Percentiles rank a stretch among this genome's conserved stretches.
These are phyloP conservation scores for Myoxocephalus aenaeus DNA, from an alignment of 2,797 vertebrate species.

Conservation along the genomic window DNA sequence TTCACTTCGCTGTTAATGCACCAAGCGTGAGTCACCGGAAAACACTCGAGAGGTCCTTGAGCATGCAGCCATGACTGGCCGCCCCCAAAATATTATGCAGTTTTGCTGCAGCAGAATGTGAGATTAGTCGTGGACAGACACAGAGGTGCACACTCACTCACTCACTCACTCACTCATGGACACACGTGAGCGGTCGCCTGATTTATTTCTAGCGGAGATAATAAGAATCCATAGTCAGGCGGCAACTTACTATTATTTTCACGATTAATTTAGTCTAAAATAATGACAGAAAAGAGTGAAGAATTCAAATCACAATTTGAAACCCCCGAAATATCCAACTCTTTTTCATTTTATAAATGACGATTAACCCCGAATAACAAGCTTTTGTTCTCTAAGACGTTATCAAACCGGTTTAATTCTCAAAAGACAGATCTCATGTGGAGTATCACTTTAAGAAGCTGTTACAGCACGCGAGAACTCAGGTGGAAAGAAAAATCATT, in stretches of 20 bases:
- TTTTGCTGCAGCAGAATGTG: neutral
- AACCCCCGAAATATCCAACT: too few species aligned
- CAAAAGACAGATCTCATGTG: constrained; percentile 12
- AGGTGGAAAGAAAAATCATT: constrained; percentile 31
- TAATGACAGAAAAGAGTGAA: neutral
- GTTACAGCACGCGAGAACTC: constrained; percentile 30
- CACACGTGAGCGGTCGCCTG: too few species aligned
- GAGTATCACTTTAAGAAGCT: constrained; percentile 37
- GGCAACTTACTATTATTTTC: neutral
- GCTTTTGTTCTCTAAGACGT: neutral
- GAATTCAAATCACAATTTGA: neutral
- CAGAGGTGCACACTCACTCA: neutral
- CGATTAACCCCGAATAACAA: neutral
- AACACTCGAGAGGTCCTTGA: too few species aligned
- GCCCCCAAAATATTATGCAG: neutral
- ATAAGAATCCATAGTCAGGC: neutral
- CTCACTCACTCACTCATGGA: neutral
- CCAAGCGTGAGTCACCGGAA: too few species aligned
- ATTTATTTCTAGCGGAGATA: too few species aligned
- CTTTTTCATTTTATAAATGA: neutral
- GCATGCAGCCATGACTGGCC: too few species aligned
- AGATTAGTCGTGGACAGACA: neutral
- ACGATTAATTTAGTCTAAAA: neutral
- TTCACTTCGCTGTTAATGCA: too few species aligned
- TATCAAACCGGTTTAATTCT: neutral